phyloP scores from a whole-genome alignment of 2,888 invertebrate species.

The Eupithecia exiguata region DNA sequence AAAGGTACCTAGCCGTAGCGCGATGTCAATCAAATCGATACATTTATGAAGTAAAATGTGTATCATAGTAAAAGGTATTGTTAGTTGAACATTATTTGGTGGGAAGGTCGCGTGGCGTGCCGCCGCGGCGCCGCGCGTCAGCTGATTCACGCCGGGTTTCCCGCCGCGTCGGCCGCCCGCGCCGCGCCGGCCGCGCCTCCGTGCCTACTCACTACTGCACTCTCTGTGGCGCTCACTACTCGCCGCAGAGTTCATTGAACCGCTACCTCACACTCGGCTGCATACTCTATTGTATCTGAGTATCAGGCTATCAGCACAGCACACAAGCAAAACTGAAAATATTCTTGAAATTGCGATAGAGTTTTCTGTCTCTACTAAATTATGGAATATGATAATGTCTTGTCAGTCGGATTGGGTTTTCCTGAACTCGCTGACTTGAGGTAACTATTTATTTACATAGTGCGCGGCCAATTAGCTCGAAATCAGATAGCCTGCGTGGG shows the following conservation, averaged over 20 bases:
- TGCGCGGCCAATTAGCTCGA: not conserved
- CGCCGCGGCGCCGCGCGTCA: not conserved
- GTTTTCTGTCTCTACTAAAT: not conserved
- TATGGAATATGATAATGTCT: not conserved
- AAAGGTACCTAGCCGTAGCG: not conserved
- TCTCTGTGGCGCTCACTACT: constrained; percentile 15
- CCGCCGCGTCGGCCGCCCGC: constrained; percentile 2
- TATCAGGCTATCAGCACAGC: not conserved
- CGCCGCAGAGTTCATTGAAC: constrained; percentile 24
- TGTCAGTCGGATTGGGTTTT: not conserved
- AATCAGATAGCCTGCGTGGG: not conserved
- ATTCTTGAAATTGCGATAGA: not conserved
- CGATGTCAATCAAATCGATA: not conserved
- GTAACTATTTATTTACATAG: not conserved
- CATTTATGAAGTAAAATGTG: not conserved
- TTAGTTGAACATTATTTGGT: not conserved
- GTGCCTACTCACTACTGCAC: constrained; percentile 1
- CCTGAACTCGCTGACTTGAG: not conserved
- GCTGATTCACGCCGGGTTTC: constrained; percentile 27
- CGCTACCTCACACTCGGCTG: not conserved
- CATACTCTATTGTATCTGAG: too few species aligned
- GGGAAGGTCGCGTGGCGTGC: constrained; percentile 2
- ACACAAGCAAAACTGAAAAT: not conserved
- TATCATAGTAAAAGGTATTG: not conserved
- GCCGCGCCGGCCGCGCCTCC: constrained; percentile 10